Evolutionary conservation across 2,113 vertebrate species (phyloP), one percentile per base, ranked within the genome.

Genomic region (Bubo blakistoni): DNA sequence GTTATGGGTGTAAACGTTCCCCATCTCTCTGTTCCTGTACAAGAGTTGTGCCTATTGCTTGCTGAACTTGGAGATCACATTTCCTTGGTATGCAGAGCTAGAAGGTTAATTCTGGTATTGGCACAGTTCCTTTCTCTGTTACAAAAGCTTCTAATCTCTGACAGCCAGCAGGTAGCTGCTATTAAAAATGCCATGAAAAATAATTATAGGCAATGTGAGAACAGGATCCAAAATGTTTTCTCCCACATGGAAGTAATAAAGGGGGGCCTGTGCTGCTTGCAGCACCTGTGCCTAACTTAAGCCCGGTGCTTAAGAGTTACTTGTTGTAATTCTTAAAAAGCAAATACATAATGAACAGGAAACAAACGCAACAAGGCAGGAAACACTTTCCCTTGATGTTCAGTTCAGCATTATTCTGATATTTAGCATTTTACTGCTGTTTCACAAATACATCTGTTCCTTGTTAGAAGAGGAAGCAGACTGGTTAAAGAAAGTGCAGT

Each of bases 1-100:
- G 65, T 95, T 57, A 27, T 6, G 49, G 13, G 27, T 46, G 14
- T 32, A 46, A 49, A 83, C 22, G 47, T 90, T 54, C 36, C 29
- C 66, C 52, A 47, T 52, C 47, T 22, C 34, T n/a, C 36, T 34
- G n/a, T 54, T n/a, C 25, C 67, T 38, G 26, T 55, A 7, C 51
- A 81, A 7, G 4, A n/a, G 20, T 18, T 5, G 6, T 61, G 49
- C 22, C 38, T 55, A 1, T 16, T 67, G 25, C 61, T 62, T 55
- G 51, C 88, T 79, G 65, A 51, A 52, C 3, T 12, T 0, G 0
- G 42, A 59, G 18, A 44, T 71, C 9, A 3, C 0, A 0, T 76
- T 88, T 80, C 70, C 44, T 81, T n/a, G 38, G n/a, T 32, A 18
- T 7, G 36, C 15, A 26, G 65, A 74, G 25, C 46, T 62, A 10